Evolutionary conservation across 1,140 invertebrate species (phyloP), one percentile per base, ranked within the genome.

Genomic region (Diploscapter pachys): DNA sequence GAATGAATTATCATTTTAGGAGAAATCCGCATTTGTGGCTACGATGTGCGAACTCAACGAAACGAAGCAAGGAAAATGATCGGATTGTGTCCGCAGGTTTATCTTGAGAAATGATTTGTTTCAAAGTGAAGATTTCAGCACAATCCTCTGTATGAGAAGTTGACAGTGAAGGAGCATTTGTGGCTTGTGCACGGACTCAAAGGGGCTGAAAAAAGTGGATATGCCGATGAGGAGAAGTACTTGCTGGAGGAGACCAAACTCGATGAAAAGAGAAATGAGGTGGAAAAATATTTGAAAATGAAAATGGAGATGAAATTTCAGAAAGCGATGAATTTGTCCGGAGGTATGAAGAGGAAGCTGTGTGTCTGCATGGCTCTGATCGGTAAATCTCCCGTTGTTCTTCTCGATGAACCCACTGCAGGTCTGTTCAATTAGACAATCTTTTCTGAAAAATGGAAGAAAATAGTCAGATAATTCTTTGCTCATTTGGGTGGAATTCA

Each of bases 341-440:
- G 88, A 52, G 89, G 89, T 8, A 86, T 88, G 85, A 86, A 87
- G 72, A 72, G 88, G 50, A 82, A 88, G 66, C 80, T 89, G 0
- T 88, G 86, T 80, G 86, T 89, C 5, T 88, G 87, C 3, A 81
- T 89, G 55, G 87, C 89, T 4, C 87, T 89, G 80, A 86, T 88
- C 66, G 88, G 88, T 51, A 86, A 86, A 9, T 88, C 86, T 6
- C 85, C 86, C 73, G 82, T 87, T 9, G 82, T 89, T 6, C 85
- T 89, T 62, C 80, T 89, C 48, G 89, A 89, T 85, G 89, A 89
- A 79, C 89, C 89, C 4, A 89, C 89, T 5, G 89, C 89, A 69
- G 89, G 89, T 66, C 9, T 9, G 13, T 59, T 59, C 31, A 13
- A 13, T 59, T 11, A 9, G 57, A 59, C 31, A 31, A 31, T 31